Percentiles rank a stretch among this genome's conserved stretches.
Evolutionary conservation across 2,113 vertebrate genomes (phyloP).

Genomic region (Perccottus glenii): DNA sequence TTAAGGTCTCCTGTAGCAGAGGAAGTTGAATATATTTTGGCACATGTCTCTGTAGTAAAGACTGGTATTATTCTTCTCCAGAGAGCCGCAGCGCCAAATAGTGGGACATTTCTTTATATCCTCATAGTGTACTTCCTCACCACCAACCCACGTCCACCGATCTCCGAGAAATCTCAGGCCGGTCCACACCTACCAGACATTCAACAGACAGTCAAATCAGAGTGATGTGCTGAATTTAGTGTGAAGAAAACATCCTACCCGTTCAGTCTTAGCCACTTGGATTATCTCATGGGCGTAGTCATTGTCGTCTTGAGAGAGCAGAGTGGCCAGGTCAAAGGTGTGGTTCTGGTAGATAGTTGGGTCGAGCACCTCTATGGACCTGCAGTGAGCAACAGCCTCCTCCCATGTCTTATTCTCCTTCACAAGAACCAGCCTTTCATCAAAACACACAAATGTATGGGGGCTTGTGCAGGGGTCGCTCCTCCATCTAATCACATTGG

Average conservation of each 20-base stretch:
- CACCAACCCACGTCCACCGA: constrained; percentile 18
- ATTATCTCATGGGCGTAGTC: neutral
- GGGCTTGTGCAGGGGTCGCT: fast-evolving
- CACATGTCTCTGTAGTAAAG: neutral
- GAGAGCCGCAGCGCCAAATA: neutral
- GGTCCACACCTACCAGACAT: constrained; percentile 17
- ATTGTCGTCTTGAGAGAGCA: constrained; percentile 16
- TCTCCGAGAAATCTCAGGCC: constrained; percentile 37
- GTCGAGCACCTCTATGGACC: neutral
- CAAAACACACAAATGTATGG: neutral
- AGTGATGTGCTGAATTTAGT: too few species aligned
- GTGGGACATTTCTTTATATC: neutral
- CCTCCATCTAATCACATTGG: fast-evolving
- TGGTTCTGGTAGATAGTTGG: neutral
- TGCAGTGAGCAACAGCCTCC: constrained; percentile 29
- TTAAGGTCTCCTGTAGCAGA: constrained; percentile 16
- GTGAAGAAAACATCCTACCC: constrained; percentile 6
- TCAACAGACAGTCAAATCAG: neutral
- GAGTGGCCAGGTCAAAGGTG: constrained; percentile 27
- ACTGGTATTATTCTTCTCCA: neutral
- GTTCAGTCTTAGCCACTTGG: neutral
- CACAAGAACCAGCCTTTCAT: constrained; percentile 27
- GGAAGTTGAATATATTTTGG: neutral
- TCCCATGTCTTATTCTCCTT: constrained; percentile 30
- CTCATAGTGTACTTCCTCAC: neutral